These are phyloP conservation scores for Spinibarbus caldwelli DNA, from an alignment of 2,797 vertebrate species.

Conservation along the genomic window DNA sequence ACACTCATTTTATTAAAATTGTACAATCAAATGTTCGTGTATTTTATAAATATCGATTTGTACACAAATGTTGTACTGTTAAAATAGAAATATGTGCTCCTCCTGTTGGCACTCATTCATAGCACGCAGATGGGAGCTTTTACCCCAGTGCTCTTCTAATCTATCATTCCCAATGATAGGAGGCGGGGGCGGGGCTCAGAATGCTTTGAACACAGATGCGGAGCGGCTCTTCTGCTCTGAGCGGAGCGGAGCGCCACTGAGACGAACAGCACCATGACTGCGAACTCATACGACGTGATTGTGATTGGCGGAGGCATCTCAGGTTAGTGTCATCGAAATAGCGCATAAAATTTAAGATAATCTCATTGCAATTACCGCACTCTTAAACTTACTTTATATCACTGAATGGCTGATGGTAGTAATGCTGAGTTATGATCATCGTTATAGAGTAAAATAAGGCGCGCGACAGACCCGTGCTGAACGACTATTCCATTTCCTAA, in stretches of 20 bases:
- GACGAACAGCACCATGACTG: slow-evolving; percentile 74
- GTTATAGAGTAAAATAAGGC: background rate
- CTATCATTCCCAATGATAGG: slow-evolving; percentile 18
- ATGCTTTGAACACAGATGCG: slow-evolving; percentile 74
- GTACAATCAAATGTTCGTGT: background rate
- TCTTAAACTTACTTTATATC: slow-evolving; percentile 24
- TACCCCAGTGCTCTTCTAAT: background rate
- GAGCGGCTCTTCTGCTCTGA: slow-evolving; percentile 62
- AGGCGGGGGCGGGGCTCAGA: slow-evolving; percentile 55
- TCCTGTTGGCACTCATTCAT: background rate
- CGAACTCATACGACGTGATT: slow-evolving; percentile 85
- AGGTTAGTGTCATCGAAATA: slow-evolving; percentile 76
- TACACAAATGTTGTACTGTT: background rate
- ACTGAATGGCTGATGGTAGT: background rate
- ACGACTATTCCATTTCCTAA: background rate
- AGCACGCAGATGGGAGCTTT: background rate
- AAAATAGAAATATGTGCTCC: background rate
- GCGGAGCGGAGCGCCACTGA: slow-evolving; percentile 45
- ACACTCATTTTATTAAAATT: background rate
- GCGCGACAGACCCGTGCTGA: background rate
- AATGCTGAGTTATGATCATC: slow-evolving; percentile 17
- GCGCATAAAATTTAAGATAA: slow-evolving; percentile 18
- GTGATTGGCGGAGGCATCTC: slow-evolving; percentile 94
- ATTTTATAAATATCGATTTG: background rate
- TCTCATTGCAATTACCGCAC: background rate